Evolutionary conservation across 2,888 invertebrate genomes (phyloP).

Genomic region (Monoplex corrugatus): DNA sequence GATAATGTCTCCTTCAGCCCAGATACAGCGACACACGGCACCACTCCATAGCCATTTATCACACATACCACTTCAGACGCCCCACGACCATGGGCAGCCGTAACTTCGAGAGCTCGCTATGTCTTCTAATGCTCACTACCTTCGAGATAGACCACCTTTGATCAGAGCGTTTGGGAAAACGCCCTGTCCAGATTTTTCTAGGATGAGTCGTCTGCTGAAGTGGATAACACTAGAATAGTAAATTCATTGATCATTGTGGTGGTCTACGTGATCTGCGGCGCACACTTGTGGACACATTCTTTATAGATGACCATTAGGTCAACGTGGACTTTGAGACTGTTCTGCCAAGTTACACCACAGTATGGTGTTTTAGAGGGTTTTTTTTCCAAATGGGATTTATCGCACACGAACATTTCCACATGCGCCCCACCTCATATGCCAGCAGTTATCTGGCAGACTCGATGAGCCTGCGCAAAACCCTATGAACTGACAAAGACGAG

Average conservation of each 20-base stretch:
- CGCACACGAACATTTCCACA: no score
- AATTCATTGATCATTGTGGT: background rate
- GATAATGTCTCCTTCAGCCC: background rate
- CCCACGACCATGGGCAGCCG: background rate
- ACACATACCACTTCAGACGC: background rate
- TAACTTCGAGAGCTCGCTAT: background rate
- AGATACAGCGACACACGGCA: background rate
- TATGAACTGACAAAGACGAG: no score
- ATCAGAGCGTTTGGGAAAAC: background rate
- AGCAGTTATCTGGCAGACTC: no score
- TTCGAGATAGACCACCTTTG: background rate
- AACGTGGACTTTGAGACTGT: no score
- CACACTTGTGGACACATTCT: no score
- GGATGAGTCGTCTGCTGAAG: background rate
- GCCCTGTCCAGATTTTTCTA: background rate
- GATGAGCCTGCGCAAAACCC: no score
- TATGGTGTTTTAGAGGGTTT: no score
- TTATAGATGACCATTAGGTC: no score
- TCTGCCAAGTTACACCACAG: no score
- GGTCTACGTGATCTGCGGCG: no score
- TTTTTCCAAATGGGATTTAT: no score
- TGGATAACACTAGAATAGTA: background rate
- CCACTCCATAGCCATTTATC: slow-evolving; percentile 2
- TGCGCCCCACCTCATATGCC: no score
- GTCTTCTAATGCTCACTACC: background rate